phyloP scores from a whole-genome alignment of 2,888 invertebrate genomes.

The Cephus spinipes region DNA sequence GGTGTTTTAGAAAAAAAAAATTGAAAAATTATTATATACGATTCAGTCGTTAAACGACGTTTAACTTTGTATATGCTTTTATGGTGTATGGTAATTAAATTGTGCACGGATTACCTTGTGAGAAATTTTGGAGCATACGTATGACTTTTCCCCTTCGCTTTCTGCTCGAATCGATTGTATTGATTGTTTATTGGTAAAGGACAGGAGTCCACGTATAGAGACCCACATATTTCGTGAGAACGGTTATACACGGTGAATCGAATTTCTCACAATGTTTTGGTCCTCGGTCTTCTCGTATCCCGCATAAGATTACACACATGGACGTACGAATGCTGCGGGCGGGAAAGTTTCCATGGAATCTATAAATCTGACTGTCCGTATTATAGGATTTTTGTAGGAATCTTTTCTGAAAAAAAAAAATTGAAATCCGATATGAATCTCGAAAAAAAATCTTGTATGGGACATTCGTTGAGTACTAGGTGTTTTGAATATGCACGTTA shows the following conservation, averaged over 20 bases:
- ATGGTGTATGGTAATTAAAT: neutral
- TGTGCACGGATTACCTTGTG: neutral
- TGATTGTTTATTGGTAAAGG: neutral
- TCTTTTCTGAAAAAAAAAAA: neutral
- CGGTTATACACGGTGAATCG: slow-evolving; percentile 25
- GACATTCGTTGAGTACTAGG: neutral
- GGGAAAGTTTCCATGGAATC: slow-evolving; percentile 10
- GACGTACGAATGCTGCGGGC: slow-evolving; percentile 29
- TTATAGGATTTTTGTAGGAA: neutral
- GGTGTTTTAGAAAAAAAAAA: slow-evolving; percentile 23
- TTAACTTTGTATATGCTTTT: neutral
- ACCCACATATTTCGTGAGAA: slow-evolving; percentile 58
- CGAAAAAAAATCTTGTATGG: neutral
- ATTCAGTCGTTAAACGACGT: too few species aligned
- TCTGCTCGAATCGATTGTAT: neutral
- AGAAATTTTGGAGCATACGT: neutral
- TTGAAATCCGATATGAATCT: neutral
- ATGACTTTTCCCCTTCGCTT: neutral
- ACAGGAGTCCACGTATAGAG: neutral
- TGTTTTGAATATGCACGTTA: neutral
- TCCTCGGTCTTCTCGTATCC: slow-evolving; percentile 32
- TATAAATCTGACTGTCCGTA: slow-evolving; percentile 1
- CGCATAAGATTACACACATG: slow-evolving; percentile 42
- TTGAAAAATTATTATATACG: neutral
- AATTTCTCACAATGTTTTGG: slow-evolving; percentile 41